Percentiles rank a stretch among this genome's conserved stretches.
phyloP scores from a whole-genome alignment of 2,888 invertebrate species.

The Sminthurides aquaticus region DNA sequence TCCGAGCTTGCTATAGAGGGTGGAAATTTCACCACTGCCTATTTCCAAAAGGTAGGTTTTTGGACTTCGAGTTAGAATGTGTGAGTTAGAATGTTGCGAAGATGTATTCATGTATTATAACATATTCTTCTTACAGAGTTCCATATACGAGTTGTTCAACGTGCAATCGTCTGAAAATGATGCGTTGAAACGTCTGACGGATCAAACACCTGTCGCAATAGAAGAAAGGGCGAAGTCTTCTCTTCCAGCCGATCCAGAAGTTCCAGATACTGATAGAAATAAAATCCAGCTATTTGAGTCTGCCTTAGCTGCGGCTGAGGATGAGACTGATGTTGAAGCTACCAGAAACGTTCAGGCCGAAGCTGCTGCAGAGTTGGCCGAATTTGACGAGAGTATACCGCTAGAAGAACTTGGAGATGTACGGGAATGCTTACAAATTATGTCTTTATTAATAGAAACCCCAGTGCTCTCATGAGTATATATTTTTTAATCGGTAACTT shows the following conservation, averaged over 20 bases:
- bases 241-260: background rate
- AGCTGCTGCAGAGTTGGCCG: constrained; percentile 79
- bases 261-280: constrained; percentile 11
- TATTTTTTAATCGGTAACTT: no score
- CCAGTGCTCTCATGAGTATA: no score
- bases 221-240: background rate
- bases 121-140: constrained; percentile 55
- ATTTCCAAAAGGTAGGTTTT: constrained; percentile 71
- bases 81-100: no score
- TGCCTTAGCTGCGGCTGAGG: constrained; percentile 85
- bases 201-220: background rate
- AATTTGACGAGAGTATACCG: constrained; percentile 92
- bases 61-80: no score
- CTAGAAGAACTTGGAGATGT: constrained; percentile 52
- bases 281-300: constrained; percentile 51
- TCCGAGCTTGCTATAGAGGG: constrained; percentile 97
- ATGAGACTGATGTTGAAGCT: constrained; percentile 88
- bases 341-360: constrained; percentile 83
- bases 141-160: constrained; percentile 85
- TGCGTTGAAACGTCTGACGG: constrained; percentile 51
- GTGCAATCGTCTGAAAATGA: constrained; percentile 61
- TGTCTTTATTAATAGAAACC: no score
- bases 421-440: constrained; percentile 8
- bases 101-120: background rate
- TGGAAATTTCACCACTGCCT: constrained; percentile 96